Conservation (phyloP, 2,888 invertebrate species). For the Andrena bucephala region DNA sequence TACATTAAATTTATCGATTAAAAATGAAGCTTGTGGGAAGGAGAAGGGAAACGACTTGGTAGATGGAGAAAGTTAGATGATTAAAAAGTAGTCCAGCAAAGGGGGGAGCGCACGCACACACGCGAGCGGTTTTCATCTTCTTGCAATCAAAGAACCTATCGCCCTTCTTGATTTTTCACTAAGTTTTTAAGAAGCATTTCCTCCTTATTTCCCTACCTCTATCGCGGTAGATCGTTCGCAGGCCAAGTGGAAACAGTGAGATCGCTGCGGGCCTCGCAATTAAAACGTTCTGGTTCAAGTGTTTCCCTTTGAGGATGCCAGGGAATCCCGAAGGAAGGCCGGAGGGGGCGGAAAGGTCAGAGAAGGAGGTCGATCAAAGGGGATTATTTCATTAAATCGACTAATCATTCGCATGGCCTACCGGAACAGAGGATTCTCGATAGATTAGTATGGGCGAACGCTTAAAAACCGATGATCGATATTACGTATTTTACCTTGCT, state of each 20-base stretch:
- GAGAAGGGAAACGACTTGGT: background rate
- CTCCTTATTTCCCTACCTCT: constrained; percentile 46
- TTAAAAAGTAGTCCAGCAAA: constrained; percentile 42
- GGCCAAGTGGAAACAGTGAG: constrained; percentile 81
- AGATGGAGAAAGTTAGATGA: constrained; percentile 27
- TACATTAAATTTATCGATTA: constrained; percentile 80
- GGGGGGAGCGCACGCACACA: constrained; percentile 27
- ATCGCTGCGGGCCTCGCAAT: constrained; percentile 79
- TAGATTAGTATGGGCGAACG: constrained; percentile 42
- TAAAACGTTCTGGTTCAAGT: constrained; percentile 84
- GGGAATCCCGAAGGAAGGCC: constrained; percentile 66
- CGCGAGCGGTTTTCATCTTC: constrained; percentile 9
- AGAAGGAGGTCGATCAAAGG: constrained; percentile 81
- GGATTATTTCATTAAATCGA: constrained; percentile 83
- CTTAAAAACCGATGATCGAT: constrained; percentile 42
- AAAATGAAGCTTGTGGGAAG: constrained; percentile 62
- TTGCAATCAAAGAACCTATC: constrained; percentile 63
- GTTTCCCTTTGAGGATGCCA: constrained; percentile 78
- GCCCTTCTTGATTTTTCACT: constrained; percentile 63
- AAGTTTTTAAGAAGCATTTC: constrained; percentile 74
- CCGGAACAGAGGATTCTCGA: constrained; percentile 53
- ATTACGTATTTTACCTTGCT: background rate
- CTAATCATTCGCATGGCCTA: constrained; percentile 80
- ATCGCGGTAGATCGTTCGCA: constrained; percentile 63
- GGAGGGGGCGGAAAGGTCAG: constrained; percentile 67